phyloP scores from a whole-genome alignment of 2,797 vertebrate genomes.

The Liasis olivaceus region DNA sequence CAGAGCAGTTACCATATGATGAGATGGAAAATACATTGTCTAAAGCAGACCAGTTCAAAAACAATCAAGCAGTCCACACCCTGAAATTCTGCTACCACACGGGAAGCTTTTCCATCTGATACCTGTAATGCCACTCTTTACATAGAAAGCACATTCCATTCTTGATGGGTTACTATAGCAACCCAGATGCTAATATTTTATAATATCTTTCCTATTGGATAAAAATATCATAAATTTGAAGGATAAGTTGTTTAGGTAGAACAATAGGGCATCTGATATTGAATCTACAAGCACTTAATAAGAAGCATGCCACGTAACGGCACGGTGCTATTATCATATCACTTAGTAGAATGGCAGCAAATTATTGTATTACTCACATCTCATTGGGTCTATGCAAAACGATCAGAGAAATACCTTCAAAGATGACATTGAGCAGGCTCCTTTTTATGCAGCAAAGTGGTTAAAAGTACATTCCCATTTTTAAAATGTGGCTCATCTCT shows the following conservation, averaged over 20 bases:
- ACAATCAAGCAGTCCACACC: constrained; percentile 5
- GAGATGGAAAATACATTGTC: background rate
- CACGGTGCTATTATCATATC: constrained; percentile 69
- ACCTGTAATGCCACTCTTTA: constrained; percentile 45
- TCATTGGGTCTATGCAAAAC: constrained; percentile 62
- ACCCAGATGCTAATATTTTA: constrained; percentile 53
- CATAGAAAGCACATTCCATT: constrained; percentile 48
- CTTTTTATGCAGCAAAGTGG: constrained; percentile 64
- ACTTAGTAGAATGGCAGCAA: constrained; percentile 69
- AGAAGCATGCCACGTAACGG: constrained; percentile 70
- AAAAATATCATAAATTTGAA: constrained; percentile 72
- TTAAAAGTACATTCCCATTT: constrained; percentile 70
- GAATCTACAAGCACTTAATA: constrained; percentile 68
- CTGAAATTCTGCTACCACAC: constrained; percentile 44
- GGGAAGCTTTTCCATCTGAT: constrained; percentile 21
- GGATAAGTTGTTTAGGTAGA: constrained; percentile 71
- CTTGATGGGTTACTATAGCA: constrained; percentile 63
- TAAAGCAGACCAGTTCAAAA: background rate
- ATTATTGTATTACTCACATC: constrained; percentile 74
- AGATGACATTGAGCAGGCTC: constrained; percentile 66
- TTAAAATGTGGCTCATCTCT: constrained; percentile 66
- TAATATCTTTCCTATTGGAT: constrained; percentile 64
- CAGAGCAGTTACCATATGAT: background rate
- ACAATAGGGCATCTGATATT: constrained; percentile 69
- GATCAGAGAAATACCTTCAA: constrained; percentile 65